phyloP scores from a whole-genome alignment of 2,113 vertebrate genomes.

The Balaenoptera acutorostrata region DNA sequence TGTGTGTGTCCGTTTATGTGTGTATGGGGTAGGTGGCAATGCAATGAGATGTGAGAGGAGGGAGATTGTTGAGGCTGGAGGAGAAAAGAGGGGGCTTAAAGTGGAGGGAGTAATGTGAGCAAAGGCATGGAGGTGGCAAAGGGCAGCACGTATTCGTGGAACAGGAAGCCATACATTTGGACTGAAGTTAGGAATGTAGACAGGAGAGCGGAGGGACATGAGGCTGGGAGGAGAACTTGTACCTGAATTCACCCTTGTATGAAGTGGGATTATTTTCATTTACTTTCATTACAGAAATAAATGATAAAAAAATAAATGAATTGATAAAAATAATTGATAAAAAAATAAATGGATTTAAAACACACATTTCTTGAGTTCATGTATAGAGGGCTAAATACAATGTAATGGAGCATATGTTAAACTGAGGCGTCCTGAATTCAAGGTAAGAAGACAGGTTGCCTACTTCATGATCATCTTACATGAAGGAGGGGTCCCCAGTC shows the following conservation, averaged over 20 bases:
- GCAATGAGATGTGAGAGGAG: neutral
- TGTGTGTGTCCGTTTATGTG: neutral
- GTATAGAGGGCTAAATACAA: neutral
- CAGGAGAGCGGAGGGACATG: accelerated
- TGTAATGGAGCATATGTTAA: neutral
- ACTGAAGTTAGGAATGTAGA: too few relatives aligned
- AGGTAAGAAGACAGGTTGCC: neutral
- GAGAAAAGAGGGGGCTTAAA: neutral
- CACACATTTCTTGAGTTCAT: neutral
- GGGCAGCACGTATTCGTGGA: accelerated
- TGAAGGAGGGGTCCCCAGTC: neutral
- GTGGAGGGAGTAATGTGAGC: neutral
- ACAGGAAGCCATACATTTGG: too few relatives aligned
- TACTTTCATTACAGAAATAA: neutral
- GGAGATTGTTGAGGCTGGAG: neutral
- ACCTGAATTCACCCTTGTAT: neutral
- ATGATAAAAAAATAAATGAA: neutral
- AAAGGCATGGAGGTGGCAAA: neutral
- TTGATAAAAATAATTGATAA: neutral
- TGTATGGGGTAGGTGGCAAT: neutral
- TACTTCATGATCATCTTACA: neutral
- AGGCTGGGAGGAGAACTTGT: neutral
- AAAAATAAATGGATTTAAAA: neutral
- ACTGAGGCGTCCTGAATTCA: neutral
- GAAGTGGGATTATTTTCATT: neutral